These are phyloP conservation scores for Acyrthosiphon pisum DNA, from an alignment of 1,140 invertebrate species.

Conservation along the genomic window DNA sequence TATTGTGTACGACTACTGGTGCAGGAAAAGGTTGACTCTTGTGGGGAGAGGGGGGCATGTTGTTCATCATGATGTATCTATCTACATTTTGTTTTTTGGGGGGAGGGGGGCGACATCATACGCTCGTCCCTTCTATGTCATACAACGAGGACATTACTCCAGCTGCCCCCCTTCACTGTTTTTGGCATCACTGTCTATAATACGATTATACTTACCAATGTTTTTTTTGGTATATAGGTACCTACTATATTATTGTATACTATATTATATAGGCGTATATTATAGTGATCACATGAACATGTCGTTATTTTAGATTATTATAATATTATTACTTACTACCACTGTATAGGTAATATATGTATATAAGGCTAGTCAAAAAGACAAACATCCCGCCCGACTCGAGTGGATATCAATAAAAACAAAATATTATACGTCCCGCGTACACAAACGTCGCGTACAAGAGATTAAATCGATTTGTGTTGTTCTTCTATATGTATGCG, in stretches of 20 bases:
- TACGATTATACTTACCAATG: too few relatives aligned
- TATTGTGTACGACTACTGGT: not conserved
- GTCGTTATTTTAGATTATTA: not conserved
- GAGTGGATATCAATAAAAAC: not conserved
- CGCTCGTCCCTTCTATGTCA: not conserved
- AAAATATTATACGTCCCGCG: not conserved
- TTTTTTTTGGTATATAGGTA: too few relatives aligned
- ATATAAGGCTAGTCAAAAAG: not conserved
- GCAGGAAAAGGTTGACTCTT: not conserved
- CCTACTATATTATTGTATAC: too few relatives aligned
- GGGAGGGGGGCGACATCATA: not conserved
- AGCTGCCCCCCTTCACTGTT: too few relatives aligned
- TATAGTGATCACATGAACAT: too few relatives aligned
- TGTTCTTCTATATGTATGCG: not conserved
- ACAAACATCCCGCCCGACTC: not conserved
- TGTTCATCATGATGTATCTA: not conserved
- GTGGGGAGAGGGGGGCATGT: too few relatives aligned
- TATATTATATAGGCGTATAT: too few relatives aligned
- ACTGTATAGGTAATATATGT: not conserved
- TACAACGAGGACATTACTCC: not conserved
- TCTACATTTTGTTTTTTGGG: too few relatives aligned
- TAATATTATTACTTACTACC: not conserved
- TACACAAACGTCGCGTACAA: not conserved
- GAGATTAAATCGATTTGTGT: constrained; percentile 1
- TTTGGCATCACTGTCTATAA: too few relatives aligned